phyloP scores from a whole-genome alignment of 2,113 vertebrate species.

The Mesitornis unicolor region DNA sequence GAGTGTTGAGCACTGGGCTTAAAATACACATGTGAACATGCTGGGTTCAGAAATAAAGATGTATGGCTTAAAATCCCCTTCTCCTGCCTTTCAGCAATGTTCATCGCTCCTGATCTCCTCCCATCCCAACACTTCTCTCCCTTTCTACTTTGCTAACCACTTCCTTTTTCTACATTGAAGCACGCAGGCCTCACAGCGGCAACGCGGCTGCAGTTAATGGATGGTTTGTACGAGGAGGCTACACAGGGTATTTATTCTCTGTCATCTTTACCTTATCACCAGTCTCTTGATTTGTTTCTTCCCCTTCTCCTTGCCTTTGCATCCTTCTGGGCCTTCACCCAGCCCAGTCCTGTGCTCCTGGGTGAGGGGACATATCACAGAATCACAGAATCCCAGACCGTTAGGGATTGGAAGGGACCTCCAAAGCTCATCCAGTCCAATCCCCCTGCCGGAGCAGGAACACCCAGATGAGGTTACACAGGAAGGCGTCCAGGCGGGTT shows the following conservation, averaged over 20 bases:
- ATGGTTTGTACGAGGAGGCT: neutral
- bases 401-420: too few relatives aligned
- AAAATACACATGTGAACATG: neutral
- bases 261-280: neutral
- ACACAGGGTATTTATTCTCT: neutral
- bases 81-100: neutral
- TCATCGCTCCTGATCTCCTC: neutral
- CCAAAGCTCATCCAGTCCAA: too few relatives aligned
- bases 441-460: too few relatives aligned
- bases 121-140: neutral
- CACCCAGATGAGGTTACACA: too few relatives aligned
- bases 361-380: neutral
- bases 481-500: too few relatives aligned
- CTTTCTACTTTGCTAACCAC: neutral
- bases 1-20: neutral
- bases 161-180: neutral
- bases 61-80: neutral
- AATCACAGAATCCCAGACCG: too few relatives aligned
- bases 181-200: neutral
- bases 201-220: neutral
- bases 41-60: neutral
- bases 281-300: neutral
- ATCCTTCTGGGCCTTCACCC: neutral
- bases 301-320: neutral
- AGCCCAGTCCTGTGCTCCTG: neutral